A percentile compares a stretch with the other conserved stretches of the same genome.
These are phyloP conservation scores for Tyrophagus putrescentiae DNA, from an alignment of 1,140 invertebrate species.

Conservation along the genomic window DNA sequence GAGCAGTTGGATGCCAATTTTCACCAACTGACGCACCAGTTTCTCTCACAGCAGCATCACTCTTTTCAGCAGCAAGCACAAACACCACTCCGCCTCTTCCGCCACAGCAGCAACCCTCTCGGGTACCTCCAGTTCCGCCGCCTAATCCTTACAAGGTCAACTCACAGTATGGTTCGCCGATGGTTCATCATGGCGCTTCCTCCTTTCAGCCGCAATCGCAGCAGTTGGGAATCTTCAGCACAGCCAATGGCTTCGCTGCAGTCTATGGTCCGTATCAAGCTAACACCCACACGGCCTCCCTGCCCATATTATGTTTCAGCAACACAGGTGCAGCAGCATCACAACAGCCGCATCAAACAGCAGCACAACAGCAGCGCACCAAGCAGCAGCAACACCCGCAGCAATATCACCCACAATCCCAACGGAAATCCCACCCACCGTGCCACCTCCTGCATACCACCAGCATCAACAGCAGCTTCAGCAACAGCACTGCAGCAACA, in stretches of 20 bases:
- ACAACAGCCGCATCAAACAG: too few relatives aligned
- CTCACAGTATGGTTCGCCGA: background rate
- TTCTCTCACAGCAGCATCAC: background rate
- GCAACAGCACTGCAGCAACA: too few relatives aligned
- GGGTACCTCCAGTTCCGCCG: background rate
- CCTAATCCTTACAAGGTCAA: constrained; percentile 1
- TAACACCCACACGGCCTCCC: background rate
- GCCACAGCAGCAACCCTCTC: background rate
- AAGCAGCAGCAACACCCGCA: background rate
- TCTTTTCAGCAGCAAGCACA: background rate
- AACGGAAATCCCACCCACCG: background rate
- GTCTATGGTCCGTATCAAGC: background rate
- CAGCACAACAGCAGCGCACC: background rate
- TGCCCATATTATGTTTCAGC: constrained; percentile 9
- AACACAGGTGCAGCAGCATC: too few relatives aligned
- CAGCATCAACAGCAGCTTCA: constrained; percentile 3
- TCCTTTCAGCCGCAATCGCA: background rate
- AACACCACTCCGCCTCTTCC: background rate
- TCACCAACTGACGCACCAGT: background rate
- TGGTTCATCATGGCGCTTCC: too few relatives aligned
- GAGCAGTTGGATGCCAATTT: background rate
- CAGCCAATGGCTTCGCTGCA: background rate
- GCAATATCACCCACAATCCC: background rate
- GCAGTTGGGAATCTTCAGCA: background rate
- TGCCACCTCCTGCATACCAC: constrained; percentile 13